Conservation (phyloP, 1,140 invertebrate species). For the Coboldia fuscipes region DNA sequence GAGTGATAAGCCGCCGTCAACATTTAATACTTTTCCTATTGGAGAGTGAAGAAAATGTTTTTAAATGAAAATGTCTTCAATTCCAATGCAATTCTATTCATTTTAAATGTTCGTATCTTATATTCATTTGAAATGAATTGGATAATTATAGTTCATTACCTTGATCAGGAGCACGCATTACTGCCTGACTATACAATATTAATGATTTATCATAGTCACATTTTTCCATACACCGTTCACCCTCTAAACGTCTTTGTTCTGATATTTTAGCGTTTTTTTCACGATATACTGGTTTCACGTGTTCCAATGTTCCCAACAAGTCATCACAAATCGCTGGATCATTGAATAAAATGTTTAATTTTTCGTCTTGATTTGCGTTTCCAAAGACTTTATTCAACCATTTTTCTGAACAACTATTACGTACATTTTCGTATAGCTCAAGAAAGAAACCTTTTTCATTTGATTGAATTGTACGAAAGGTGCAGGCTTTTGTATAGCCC, state of each 20-base stretch:
- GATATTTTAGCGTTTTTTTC: conserved; percentile 24
- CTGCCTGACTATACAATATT: conserved; percentile 33
- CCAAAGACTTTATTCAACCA: conserved; percentile 31
- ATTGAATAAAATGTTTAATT: conserved; percentile 25
- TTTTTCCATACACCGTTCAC: conserved; percentile 20
- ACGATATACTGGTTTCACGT: conserved; percentile 24
- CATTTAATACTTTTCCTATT: conserved; percentile 22
- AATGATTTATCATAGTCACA: conserved; percentile 29
- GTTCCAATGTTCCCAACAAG: conserved; percentile 21
- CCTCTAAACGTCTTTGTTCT: conserved; percentile 21
- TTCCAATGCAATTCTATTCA: neutral
- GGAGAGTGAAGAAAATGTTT: neutral
- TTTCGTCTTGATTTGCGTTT: conserved; percentile 25
- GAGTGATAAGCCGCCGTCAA: conserved; percentile 35
- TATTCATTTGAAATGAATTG: neutral
- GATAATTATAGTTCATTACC: conserved; percentile 13
- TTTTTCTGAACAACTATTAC: conserved; percentile 20
- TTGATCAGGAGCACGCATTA: conserved; percentile 34
- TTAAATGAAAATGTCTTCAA: neutral
- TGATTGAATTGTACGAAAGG: conserved; percentile 31
- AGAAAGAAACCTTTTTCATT: conserved; percentile 33
- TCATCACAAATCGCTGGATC: conserved; percentile 24
- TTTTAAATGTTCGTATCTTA: neutral
- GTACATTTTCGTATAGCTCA: conserved; percentile 23
- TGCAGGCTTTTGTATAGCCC: conserved; percentile 25